phyloP scores from a whole-genome alignment of 1,140 invertebrate species.

The Limonius californicus region DNA sequence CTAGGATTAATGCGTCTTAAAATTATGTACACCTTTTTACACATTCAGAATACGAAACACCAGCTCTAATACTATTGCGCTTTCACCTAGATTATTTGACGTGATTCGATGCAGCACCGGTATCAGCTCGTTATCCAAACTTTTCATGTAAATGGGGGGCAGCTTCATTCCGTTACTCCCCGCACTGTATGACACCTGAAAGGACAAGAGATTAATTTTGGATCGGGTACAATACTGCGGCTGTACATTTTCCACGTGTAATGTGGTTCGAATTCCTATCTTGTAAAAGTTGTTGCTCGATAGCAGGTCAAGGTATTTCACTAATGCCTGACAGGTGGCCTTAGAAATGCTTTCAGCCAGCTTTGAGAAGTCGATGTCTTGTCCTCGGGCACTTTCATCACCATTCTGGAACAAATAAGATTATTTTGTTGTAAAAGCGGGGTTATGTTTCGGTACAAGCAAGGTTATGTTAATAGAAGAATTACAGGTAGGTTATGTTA shows the following conservation, averaged over 20 bases:
- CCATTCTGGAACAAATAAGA: slow-evolving; percentile 46
- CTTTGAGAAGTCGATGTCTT: slow-evolving; percentile 66
- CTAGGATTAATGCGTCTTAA: neutral
- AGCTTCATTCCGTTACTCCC: slow-evolving; percentile 69
- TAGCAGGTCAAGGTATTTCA: slow-evolving; percentile 72
- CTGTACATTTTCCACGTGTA: slow-evolving; percentile 74
- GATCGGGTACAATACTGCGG: too few relatives aligned
- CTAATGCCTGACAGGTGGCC: slow-evolving; percentile 72
- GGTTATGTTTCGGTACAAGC: too few relatives aligned
- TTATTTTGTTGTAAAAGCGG: too few relatives aligned
- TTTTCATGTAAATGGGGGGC: slow-evolving; percentile 77
- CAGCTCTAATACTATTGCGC: slow-evolving; percentile 66
- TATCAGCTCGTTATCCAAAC: slow-evolving; percentile 78
- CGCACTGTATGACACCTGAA: slow-evolving; percentile 79
- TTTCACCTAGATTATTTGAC: slow-evolving; percentile 58
- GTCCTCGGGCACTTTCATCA: slow-evolving; percentile 7
- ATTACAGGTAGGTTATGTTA: too few relatives aligned
- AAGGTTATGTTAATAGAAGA: too few relatives aligned
- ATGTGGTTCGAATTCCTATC: slow-evolving; percentile 69
- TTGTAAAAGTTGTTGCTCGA: slow-evolving; percentile 65
- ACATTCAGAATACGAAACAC: slow-evolving; percentile 63
- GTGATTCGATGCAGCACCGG: slow-evolving; percentile 73
- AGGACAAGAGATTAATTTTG: slow-evolving; percentile 13
- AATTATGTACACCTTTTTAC: slow-evolving; percentile 14
- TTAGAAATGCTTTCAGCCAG: slow-evolving; percentile 74